A percentile compares a stretch with the other conserved stretches of the same genome.
These are phyloP conservation scores for Myotis brandtii DNA, from an alignment of 2,113 vertebrate genomes.

Conservation along the genomic window DNA sequence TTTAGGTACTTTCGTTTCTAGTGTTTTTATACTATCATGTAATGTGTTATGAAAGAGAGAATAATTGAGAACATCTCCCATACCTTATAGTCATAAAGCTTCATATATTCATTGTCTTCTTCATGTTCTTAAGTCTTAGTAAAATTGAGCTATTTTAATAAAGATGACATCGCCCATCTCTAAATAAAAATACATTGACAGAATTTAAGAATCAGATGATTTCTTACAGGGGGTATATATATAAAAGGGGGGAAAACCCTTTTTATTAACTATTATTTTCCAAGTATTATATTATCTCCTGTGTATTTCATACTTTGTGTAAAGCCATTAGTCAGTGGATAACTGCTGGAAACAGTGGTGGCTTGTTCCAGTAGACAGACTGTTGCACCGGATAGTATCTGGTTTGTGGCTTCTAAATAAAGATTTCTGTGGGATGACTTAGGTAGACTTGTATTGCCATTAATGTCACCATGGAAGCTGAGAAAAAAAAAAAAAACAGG, in stretches of 20 bases:
- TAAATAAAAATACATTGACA: slow-evolving; percentile 24
- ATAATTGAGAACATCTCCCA: not conserved
- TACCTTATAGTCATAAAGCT: not conserved
- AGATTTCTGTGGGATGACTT: slow-evolving; percentile 57
- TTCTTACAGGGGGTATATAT: slow-evolving; percentile 33
- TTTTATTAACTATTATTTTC: slow-evolving; percentile 37
- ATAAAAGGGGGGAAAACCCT: slow-evolving; percentile 19
- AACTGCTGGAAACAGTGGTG: not conserved
- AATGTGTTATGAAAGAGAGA: not conserved
- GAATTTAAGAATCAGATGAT: slow-evolving; percentile 30
- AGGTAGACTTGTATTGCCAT: slow-evolving; percentile 23
- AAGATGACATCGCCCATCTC: slow-evolving; percentile 30
- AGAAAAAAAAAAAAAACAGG: not conserved
- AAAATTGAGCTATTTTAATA: slow-evolving; percentile 50
- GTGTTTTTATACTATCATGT: not conserved
- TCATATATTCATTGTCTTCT: slow-evolving; percentile 2
- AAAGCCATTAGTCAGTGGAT: slow-evolving; percentile 1
- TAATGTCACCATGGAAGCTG: slow-evolving; percentile 48
- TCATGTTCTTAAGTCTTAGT: not conserved
- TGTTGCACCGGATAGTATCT: not conserved
- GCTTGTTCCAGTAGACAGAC: not conserved
- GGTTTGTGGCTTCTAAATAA: slow-evolving; percentile 53
- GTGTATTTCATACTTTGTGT: slow-evolving; percentile 11
- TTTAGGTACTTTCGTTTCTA: slow-evolving; percentile 9
- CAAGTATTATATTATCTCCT: not conserved